Evolutionary conservation across 1,140 invertebrate genomes (phyloP).

Genomic region (Neocloeon triangulifer): DNA sequence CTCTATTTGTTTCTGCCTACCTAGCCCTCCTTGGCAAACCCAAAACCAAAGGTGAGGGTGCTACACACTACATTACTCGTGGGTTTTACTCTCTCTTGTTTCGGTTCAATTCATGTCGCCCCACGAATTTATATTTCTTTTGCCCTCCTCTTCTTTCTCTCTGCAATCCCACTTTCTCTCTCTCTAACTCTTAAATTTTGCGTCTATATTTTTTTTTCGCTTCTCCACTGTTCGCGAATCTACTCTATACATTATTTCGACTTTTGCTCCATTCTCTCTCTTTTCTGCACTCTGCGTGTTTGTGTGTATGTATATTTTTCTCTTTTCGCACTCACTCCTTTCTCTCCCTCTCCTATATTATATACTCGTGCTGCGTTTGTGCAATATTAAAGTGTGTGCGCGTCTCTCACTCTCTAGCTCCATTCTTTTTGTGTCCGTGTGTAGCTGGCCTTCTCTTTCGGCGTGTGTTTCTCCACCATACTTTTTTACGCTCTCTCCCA

Average conservation of each 20-base stretch:
- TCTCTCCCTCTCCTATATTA: background rate
- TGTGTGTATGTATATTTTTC: background rate
- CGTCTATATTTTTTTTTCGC: constrained; percentile 6
- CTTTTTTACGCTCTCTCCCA: too few species aligned
- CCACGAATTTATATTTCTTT: background rate
- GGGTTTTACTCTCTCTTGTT: constrained; percentile 4
- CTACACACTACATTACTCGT: constrained; percentile 3
- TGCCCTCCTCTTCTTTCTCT: background rate
- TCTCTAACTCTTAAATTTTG: too few species aligned
- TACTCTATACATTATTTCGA: background rate
- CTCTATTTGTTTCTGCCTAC: constrained; percentile 15
- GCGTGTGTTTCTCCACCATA: too few species aligned
- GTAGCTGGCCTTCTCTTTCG: too few species aligned
- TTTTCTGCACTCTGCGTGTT: background rate
- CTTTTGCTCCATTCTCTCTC: too few species aligned
- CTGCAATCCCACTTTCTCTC: background rate
- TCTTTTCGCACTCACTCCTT: too few species aligned
- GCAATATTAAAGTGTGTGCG: too few species aligned
- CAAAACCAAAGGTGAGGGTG: constrained; percentile 22
- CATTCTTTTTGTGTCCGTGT: too few species aligned
- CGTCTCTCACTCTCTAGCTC: too few species aligned
- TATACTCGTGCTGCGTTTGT: background rate
- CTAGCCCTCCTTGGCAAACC: constrained; percentile 23
- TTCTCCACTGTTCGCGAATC: too few species aligned
- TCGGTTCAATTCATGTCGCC: background rate